Evolutionary conservation across 2,113 vertebrate species (phyloP).

Genomic region (Indri indri): DNA sequence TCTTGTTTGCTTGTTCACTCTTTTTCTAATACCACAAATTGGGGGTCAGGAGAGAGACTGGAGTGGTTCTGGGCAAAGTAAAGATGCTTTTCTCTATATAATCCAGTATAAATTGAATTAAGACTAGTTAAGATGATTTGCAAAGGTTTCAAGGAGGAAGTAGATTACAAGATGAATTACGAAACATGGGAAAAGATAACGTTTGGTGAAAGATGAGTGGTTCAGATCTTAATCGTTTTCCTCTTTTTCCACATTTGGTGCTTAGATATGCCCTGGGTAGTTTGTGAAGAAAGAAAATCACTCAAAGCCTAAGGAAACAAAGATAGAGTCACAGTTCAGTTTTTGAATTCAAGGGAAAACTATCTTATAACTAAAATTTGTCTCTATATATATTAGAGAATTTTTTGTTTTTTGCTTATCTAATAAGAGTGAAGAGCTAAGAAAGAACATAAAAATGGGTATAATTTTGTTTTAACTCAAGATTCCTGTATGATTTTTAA

Average conservation of each 20-base stretch:
- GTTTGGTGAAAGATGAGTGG: not conserved
- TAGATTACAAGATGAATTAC: not conserved
- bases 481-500: constrained; percentile 9
- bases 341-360: not conserved
- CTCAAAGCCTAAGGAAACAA: not conserved
- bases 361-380: not conserved
- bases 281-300: not conserved
- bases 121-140: not conserved
- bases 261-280: not conserved
- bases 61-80: not conserved
- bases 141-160: not conserved
- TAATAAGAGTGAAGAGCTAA: not conserved
- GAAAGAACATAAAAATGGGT: not conserved
- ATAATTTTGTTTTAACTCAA: constrained; percentile 34
- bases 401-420: not conserved
- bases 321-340: not conserved
- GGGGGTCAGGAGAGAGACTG: not conserved
- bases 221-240: not conserved
- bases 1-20: not conserved
- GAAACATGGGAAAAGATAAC: not conserved
- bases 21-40: not conserved
- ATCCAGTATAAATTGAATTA: not conserved
- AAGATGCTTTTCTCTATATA: not conserved
- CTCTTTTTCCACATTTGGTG: not conserved
- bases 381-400: not conserved